phyloP scores from a whole-genome alignment of 2,797 vertebrate genomes.

The Falco peregrinus region DNA sequence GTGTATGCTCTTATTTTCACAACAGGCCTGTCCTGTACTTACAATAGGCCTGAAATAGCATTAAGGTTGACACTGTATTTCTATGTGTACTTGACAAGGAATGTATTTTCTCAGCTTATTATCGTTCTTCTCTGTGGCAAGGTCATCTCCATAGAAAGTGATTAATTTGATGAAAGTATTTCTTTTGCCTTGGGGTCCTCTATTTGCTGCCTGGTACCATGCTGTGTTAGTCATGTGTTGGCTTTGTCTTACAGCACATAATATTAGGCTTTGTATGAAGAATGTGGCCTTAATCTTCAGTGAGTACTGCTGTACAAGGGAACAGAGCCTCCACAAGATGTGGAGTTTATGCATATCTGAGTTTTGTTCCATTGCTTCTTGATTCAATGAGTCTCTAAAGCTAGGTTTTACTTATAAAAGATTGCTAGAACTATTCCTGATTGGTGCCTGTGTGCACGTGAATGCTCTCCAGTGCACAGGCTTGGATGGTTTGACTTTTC shows the following conservation, averaged over 20 bases:
- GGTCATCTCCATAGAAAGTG: neutral
- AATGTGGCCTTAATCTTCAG: conserved; percentile 25
- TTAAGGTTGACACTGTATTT: neutral
- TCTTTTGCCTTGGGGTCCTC: neutral
- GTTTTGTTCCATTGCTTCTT: neutral
- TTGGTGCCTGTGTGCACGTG: neutral
- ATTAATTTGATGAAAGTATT: neutral
- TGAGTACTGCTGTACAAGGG: neutral
- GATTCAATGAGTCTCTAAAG: neutral
- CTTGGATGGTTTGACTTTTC: neutral
- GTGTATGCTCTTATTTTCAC: neutral
- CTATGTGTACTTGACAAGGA: neutral
- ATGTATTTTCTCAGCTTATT: conserved; percentile 2
- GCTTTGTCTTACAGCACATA: conserved; percentile 17
- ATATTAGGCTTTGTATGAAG: conserved; percentile 33
- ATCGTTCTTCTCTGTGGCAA: neutral
- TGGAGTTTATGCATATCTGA: neutral
- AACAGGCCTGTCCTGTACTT: neutral
- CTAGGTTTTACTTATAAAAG: neutral
- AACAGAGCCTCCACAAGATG: neutral
- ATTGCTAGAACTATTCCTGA: neutral
- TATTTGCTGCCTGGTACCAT: neutral
- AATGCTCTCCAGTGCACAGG: neutral
- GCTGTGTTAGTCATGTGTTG: conserved; percentile 33
- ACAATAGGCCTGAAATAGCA: neutral